Percentiles rank a stretch among this genome's conserved stretches.
Conservation (phyloP, 2,113 vertebrate species). For the Centrocercus urophasianus region DNA sequence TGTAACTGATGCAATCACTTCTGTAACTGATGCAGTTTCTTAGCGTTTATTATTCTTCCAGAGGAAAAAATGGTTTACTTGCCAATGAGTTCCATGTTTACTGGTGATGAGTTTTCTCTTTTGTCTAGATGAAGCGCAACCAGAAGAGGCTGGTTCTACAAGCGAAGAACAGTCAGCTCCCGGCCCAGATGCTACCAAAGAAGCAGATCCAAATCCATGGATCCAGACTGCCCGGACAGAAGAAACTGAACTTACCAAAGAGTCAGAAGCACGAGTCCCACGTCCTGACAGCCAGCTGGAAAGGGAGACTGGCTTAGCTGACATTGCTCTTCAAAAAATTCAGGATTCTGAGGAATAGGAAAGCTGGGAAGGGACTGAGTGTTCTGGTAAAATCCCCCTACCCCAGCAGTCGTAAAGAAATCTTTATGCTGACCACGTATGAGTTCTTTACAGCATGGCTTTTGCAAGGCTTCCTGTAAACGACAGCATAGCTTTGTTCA, state of each 20-base stretch:
- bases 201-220: background rate
- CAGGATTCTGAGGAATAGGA: slow-evolving; percentile 71
- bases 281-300: background rate
- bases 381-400: background rate
- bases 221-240: background rate
- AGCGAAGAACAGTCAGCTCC: slow-evolving; percentile 47
- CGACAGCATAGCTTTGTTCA: background rate
- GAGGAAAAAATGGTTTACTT: background rate
- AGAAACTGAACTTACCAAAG: slow-evolving; percentile 29
- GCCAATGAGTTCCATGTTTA: background rate
- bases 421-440: background rate
- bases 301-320: slow-evolving; percentile 6
- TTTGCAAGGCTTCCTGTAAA: background rate
- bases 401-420: background rate
- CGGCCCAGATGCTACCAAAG: background rate
- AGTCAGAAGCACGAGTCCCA: background rate
- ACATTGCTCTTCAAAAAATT: slow-evolving; percentile 28
- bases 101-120: background rate
- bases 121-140: slow-evolving; percentile 54
- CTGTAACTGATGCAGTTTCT: background rate
- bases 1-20: background rate
- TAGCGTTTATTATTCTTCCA: background rate
- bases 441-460: background rate
- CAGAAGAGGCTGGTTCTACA: slow-evolving; percentile 34
- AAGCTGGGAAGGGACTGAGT: background rate